Conservation (phyloP, 2,888 invertebrate species). For the Drosophila percnosoma region DNA sequence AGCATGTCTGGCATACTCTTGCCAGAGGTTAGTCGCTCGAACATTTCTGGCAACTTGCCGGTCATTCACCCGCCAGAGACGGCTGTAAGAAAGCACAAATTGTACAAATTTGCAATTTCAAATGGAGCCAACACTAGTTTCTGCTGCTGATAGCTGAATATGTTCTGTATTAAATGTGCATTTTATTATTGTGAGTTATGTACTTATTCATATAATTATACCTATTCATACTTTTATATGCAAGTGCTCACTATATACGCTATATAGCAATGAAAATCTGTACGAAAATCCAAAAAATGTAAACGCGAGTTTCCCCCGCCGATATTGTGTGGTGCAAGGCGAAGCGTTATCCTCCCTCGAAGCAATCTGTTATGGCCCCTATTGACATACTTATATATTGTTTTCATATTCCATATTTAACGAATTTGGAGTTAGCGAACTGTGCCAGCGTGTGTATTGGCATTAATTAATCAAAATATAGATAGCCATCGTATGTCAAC, state of each 20-base stretch:
- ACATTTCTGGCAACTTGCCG: neutral
- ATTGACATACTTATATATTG: too few relatives aligned
- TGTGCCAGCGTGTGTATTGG: too few relatives aligned
- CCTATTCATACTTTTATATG: neutral
- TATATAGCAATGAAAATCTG: neutral
- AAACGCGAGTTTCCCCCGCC: neutral
- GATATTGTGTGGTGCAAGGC: neutral
- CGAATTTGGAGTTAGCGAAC: too few relatives aligned
- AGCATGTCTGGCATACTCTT: neutral
- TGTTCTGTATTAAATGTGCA: neutral
- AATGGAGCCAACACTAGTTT: neutral
- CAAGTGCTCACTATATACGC: neutral
- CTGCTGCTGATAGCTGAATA: neutral
- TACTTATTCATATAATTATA: neutral
- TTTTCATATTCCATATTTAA: too few relatives aligned
- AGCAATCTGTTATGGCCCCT: too few relatives aligned
- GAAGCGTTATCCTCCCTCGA: neutral
- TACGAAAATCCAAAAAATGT: neutral
- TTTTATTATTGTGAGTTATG: neutral
- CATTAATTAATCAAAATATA: neutral
- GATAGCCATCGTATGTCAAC: neutral
- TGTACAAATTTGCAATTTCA: neutral
- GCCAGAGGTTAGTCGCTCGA: neutral
- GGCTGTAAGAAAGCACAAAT: neutral
- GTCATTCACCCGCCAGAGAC: neutral